Conservation (phyloP, 30 jellyfish, hydroid and myxozoan species). For the Mastigias papua region DNA sequence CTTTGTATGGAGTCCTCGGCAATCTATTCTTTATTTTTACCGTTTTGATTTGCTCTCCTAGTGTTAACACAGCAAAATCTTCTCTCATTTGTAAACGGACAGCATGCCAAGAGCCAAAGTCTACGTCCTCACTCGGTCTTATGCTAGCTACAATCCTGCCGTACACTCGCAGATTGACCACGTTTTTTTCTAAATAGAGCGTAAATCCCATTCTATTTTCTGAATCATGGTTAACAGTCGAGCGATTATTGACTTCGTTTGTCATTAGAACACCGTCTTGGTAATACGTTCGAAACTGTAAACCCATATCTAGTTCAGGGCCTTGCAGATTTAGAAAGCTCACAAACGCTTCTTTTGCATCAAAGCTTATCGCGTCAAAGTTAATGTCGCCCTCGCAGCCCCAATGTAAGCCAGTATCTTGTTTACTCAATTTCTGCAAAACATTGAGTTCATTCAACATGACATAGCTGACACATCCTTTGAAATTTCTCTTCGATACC, state of each 20-base stretch:
- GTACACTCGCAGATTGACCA: conserved; percentile 44
- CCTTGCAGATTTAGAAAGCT: conserved; percentile 23
- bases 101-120: conserved; percentile 79
- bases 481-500: conserved; percentile 51
- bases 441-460: conserved; percentile 15
- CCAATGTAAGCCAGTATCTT: conserved; percentile 24
- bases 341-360: conserved; percentile 26
- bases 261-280: conserved; percentile 62
- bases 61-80: conserved; percentile 1
- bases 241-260: conserved; percentile 20
- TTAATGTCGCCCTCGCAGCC: conserved; percentile 40
- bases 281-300: conserved; percentile 71
- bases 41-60: conserved; percentile 23
- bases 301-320: conserved; percentile 37
- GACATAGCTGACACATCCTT: conserved; percentile 70
- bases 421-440: conserved; percentile 26
- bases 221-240: conserved; percentile 29
- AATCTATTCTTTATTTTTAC: neutral
- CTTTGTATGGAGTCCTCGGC: neutral
- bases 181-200: conserved; percentile 67
- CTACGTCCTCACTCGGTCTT: conserved; percentile 58
- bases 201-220: conserved; percentile 60
- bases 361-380: conserved; percentile 53
- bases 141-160: conserved; percentile 16
- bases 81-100: conserved; percentile 15